Evolutionary conservation across 2,888 invertebrate genomes (phyloP).

Genomic region (Euphydryas editha): DNA sequence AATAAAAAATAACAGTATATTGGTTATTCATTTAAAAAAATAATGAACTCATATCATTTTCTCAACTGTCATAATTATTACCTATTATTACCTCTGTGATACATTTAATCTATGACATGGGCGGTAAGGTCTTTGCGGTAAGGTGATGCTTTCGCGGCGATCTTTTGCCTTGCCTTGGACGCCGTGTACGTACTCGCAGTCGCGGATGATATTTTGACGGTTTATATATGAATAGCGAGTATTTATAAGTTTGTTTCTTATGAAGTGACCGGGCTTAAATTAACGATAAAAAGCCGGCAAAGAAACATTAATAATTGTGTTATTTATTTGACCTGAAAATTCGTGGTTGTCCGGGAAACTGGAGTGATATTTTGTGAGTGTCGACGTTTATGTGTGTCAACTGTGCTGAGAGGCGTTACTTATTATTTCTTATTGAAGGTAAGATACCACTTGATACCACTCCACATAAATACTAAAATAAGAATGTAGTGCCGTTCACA

Average conservation of each 20-base stretch:
- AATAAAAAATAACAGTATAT: no score
- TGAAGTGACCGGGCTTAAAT: slow-evolving; percentile 64
- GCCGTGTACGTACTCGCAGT: slow-evolving; percentile 79
- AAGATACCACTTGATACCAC: slow-evolving; percentile 47
- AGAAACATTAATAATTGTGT: slow-evolving; percentile 64
- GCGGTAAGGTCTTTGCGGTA: slow-evolving; percentile 58
- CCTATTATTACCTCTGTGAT: slow-evolving; percentile 2
- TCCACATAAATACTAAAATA: slow-evolving; percentile 39
- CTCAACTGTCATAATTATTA: neutral
- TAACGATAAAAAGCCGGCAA: slow-evolving; percentile 54
- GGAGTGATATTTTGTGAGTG: slow-evolving; percentile 70
- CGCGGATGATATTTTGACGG: slow-evolving; percentile 70
- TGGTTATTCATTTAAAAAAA: neutral
- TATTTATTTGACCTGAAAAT: slow-evolving; percentile 57
- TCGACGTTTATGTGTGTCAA: slow-evolving; percentile 68
- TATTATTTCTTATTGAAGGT: slow-evolving; percentile 59
- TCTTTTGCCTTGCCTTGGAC: slow-evolving; percentile 75
- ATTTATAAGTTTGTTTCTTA: slow-evolving; percentile 55
- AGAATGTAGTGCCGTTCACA: slow-evolving; percentile 12
- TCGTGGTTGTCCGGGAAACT: slow-evolving; percentile 53
- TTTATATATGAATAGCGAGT: slow-evolving; percentile 70
- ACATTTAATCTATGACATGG: slow-evolving; percentile 62
- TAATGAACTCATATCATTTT: neutral
- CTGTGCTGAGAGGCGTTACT: slow-evolving; percentile 61
- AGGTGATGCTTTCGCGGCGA: slow-evolving; percentile 72